Conservation (phyloP, 2,113 vertebrate species). For the Hymenochirus boettgeri region DNA sequence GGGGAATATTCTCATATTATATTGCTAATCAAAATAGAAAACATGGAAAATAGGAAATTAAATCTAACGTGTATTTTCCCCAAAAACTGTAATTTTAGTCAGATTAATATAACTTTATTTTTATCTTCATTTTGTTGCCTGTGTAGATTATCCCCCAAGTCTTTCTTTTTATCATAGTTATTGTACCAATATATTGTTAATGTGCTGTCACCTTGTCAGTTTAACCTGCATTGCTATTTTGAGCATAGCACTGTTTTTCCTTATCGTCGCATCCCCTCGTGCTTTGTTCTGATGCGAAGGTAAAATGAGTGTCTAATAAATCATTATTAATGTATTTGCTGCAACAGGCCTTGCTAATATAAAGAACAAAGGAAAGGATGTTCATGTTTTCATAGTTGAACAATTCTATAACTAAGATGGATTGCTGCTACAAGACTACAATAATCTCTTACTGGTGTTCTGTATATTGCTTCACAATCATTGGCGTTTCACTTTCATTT, state of each 20-base stretch:
- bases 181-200: too few species aligned
- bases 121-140: too few species aligned
- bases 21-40: too few species aligned
- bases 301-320: conserved; percentile 25
- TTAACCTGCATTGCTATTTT: conserved; percentile 2
- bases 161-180: too few species aligned
- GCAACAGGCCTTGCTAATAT: conserved; percentile 10
- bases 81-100: too few species aligned
- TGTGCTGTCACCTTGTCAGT: not conserved
- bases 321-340: conserved; percentile 35
- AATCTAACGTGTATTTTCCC: too few species aligned
- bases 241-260: not conserved
- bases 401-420: conserved; percentile 35
- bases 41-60: too few species aligned
- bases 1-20: too few species aligned
- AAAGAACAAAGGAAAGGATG: conserved; percentile 21
- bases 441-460: not conserved
- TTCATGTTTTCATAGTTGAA: conserved; percentile 34
- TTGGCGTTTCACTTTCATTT: not conserved
- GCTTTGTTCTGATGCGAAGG: conserved; percentile 13
- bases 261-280: conserved; percentile 1
- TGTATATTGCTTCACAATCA: not conserved
- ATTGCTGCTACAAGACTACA: conserved; percentile 10
- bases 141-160: too few species aligned
- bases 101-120: too few species aligned